Base-by-base conservation (phyloP, 2,888 invertebrate genomes). In the Metellina segmentata region DNA sequence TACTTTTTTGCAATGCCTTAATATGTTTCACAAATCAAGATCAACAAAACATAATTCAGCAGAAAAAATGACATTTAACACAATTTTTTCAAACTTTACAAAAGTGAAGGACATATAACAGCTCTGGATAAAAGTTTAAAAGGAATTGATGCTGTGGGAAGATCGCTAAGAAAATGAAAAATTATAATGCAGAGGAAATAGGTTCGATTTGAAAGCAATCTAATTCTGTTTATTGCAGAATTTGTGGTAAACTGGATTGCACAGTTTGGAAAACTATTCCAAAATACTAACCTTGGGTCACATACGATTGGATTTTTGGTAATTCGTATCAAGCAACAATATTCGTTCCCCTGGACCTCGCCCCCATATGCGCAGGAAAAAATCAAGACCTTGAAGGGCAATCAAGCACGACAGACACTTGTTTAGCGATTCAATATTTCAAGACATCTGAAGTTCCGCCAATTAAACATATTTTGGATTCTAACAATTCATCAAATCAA, bases 371-470 rank as follows among this genome's bases (percentile, higher is more conserved):
- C 52, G 52, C 78, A 78, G 13, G 53, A 61, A 79, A 61, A 79
- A 79, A 79, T 79, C 79, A 19, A 74, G 85, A 53, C 85, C 85
- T 85, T 85, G 85, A 85, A 85, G 74, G 52, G 61, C 85, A 85
- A 74, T 75, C 85, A 85, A 85, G 85, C 85, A 85, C 72, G 48
- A 61, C 85, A 20, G 8, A 61, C 49, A 48, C 19, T 9, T n/a
- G 8, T 19, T 72, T 72, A 2, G 19, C 49, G 34, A 75, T 49
- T 34, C 16, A 34, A 75, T 7, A 48, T 16, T 75, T 16, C 13
- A 16, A 9, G 19, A 19, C 16, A 19, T 52, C n/a, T 8, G 7
- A 4, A 48, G 72, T 4, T 78, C 20, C 8, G 19, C 52, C 13
- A 78, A 78, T 52, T 0, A 19, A 49, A 20, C 13, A n/a, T n/a